Conservation (phyloP, 2,113 vertebrate genomes). For the Gulo gulo region DNA sequence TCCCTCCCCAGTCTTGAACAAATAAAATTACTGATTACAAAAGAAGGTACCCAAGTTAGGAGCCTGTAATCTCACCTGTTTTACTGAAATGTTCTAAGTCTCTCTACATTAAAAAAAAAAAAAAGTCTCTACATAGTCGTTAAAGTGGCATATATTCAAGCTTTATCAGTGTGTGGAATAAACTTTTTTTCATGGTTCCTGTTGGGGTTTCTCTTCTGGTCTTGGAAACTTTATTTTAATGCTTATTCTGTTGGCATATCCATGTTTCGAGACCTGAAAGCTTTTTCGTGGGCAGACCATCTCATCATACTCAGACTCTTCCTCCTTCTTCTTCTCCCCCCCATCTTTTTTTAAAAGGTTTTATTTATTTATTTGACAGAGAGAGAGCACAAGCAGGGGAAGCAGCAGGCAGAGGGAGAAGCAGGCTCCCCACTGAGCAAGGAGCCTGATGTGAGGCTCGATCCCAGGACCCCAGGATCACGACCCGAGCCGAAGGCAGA, state of each 20-base stretch:
- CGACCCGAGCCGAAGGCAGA: not conserved
- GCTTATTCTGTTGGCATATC: not conserved
- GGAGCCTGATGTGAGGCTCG: not conserved
- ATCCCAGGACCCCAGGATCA: not conserved
- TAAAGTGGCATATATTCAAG: not conserved
- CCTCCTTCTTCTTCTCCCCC: not conserved
- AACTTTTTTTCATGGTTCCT: not conserved
- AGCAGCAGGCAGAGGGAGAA: not conserved
- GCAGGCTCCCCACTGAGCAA: not conserved
- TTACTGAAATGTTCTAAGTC: not conserved
- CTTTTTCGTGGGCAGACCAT: not conserved
- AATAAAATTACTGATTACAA: not conserved
- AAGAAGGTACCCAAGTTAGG: not conserved
- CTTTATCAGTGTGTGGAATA: not conserved
- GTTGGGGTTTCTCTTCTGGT: not conserved
- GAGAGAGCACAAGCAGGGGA: not conserved
- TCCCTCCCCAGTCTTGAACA: not conserved
- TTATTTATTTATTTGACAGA: not conserved
- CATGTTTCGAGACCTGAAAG: not conserved
- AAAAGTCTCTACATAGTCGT: not conserved
- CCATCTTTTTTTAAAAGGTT: not conserved
- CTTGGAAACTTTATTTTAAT: not conserved
- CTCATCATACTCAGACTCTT: not conserved
- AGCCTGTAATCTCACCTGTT: not conserved
- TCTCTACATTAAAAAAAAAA: no score